phyloP scores from a whole-genome alignment of 2,113 vertebrate species.

The Crotalus tigris region DNA sequence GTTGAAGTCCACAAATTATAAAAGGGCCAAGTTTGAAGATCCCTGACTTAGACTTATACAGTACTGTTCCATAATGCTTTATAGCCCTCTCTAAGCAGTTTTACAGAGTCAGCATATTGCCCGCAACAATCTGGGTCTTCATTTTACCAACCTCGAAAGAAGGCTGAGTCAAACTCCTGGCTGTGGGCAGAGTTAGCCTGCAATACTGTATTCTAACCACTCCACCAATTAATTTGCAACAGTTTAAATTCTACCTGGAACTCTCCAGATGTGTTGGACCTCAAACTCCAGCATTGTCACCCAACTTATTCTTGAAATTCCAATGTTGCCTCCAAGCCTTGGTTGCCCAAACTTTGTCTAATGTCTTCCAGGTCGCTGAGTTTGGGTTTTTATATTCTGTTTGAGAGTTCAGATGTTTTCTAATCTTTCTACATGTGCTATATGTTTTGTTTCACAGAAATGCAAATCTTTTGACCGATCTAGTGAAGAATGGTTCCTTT shows the following conservation, averaged over 20 bases:
- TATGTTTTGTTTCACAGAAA: constrained; percentile 65
- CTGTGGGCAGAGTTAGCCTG: background rate
- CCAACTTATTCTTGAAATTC: background rate
- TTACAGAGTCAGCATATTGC: background rate
- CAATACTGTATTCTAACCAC: background rate
- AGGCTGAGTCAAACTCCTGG: background rate
- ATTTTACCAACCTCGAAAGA: background rate
- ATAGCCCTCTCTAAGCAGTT: background rate
- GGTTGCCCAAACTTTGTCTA: background rate
- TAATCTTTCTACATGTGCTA: background rate
- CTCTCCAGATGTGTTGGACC: background rate
- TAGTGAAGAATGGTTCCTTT: constrained; percentile 11
- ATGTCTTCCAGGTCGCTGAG: background rate
- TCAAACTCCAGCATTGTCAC: background rate
- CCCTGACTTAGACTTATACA: background rate
- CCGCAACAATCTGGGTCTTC: background rate
- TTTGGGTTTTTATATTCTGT: background rate
- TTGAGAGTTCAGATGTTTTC: background rate
- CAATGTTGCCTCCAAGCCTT: background rate
- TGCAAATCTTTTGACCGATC: constrained; percentile 27
- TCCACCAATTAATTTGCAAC: background rate
- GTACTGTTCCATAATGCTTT: background rate
- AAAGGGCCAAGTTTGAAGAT: no score
- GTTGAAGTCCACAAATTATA: no score
- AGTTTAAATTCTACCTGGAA: background rate